Base-by-base conservation (phyloP, 2,888 invertebrate species). In the Blomia tropicalis region DNA sequence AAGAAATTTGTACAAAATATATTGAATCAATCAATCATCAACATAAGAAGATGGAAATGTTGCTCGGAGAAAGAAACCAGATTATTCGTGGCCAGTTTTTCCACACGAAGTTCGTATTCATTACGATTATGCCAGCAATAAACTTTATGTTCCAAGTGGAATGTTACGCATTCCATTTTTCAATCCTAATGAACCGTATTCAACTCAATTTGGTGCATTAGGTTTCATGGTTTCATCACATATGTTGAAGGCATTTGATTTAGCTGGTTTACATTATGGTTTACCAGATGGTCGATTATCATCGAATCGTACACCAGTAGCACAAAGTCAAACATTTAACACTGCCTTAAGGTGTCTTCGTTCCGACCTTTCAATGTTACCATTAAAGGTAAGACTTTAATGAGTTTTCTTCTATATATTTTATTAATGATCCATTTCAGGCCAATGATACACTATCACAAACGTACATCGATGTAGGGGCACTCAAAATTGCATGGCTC, bases 191-290 rank as follows among this genome's bases (percentile, higher is more conserved):
- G 77, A 74, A 68, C 76, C 77, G 2, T 70, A 77, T 62, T 71
- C 78, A 3, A 70, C 79, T 5, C 70, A 77, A 51, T 79, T 77
- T 70, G 79, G 78, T 27, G 70, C 75, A 58, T 65, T 79, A 25
- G 78, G 78, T 14, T 71, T 75, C 41, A 75, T 77, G 69, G 71
- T 79, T 36, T 75, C 76, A 1, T 70, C 73, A 60, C 77, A 77
- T 1, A 70, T 79, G 23, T 70, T 77, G 2, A 73, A 74, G 7
- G 73, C 76, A 30, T 71, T 79, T 62, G 72, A 76, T 27, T 75
- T 77, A 0, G 74, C 75, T 71, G 73, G 75, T 41, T 69, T 72
- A 2, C 66, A 72, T n/a, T 73, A 71, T 63, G 70, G 32, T n/a
- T 14, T 60, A 4, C 60, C 54, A 19, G 60, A 59, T 59, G 51